Percentiles rank a stretch among this genome's conserved stretches.
Conservation (phyloP, 2,113 vertebrate species). For the Dipodomys ordii region DNA sequence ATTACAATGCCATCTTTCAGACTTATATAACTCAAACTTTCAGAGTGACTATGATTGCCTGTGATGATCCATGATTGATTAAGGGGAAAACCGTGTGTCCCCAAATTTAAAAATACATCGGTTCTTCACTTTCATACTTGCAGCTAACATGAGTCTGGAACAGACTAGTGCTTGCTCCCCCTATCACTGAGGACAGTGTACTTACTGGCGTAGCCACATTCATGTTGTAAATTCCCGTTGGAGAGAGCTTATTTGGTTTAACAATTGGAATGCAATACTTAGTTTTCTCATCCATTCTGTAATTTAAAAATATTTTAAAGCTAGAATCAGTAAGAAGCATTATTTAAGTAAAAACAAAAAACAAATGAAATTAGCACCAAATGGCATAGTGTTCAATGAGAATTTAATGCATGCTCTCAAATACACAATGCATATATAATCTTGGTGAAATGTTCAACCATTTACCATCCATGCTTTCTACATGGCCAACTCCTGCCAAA, state of each 20-base stretch:
- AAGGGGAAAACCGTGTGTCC: background rate
- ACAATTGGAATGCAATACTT: slow-evolving; percentile 84
- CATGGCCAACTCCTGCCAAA: background rate
- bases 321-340: slow-evolving; percentile 52
- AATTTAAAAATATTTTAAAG: background rate
- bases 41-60: background rate
- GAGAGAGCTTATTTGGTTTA: slow-evolving; percentile 84
- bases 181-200: background rate
- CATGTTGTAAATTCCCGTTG: slow-evolving; percentile 74
- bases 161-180: background rate
- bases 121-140: background rate
- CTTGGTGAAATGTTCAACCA: background rate
- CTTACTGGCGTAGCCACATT: slow-evolving; percentile 86
- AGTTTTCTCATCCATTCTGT: slow-evolving; percentile 87
- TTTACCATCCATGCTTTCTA: background rate
- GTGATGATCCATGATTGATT: background rate
- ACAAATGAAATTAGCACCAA: background rate
- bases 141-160: background rate
- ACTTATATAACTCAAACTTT: slow-evolving; percentile 46
- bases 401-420: background rate
- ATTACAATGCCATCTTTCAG: slow-evolving; percentile 13
- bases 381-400: background rate
- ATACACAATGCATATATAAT: background rate
- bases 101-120: slow-evolving; percentile 19
- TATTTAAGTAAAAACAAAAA: slow-evolving; percentile 32